Conservation (phyloP, 2,113 vertebrate genomes). For the Indicator maculatus region DNA sequence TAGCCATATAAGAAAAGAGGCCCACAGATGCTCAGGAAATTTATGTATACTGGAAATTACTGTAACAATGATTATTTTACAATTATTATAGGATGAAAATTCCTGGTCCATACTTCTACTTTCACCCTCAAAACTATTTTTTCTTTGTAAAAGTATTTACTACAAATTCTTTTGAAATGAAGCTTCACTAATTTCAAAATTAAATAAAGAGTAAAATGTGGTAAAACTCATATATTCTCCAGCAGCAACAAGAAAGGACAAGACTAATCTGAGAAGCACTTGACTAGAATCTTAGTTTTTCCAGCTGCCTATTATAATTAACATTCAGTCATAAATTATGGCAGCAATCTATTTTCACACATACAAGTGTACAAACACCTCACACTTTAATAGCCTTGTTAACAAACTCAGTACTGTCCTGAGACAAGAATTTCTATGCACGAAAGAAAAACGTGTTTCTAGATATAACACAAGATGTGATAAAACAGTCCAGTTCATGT, state of each 20-base stretch:
- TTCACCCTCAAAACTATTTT: neutral
- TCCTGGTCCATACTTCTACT: neutral
- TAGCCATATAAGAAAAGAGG: neutral
- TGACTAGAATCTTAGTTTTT: neutral
- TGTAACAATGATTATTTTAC: neutral
- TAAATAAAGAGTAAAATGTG: neutral
- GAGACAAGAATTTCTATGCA: neutral
- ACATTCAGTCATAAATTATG: neutral
- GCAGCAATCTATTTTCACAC: neutral
- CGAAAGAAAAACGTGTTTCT: neutral
- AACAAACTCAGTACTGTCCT: neutral
- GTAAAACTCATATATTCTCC: neutral
- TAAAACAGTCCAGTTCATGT: neutral
- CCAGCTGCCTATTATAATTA: neutral
- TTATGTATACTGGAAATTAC: neutral
- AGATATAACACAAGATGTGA: neutral
- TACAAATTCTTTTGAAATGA: neutral
- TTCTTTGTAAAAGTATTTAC: neutral
- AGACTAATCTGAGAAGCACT: neutral
- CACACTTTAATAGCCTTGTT: neutral
- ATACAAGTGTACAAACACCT: neutral
- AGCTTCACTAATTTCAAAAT: neutral
- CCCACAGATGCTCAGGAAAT: neutral
- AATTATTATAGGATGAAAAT: neutral
- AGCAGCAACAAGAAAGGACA: neutral